Percentiles rank a stretch among this genome's conserved stretches.
phyloP scores from a whole-genome alignment of 2,113 vertebrate genomes.

The Dipodomys stephensi region DNA sequence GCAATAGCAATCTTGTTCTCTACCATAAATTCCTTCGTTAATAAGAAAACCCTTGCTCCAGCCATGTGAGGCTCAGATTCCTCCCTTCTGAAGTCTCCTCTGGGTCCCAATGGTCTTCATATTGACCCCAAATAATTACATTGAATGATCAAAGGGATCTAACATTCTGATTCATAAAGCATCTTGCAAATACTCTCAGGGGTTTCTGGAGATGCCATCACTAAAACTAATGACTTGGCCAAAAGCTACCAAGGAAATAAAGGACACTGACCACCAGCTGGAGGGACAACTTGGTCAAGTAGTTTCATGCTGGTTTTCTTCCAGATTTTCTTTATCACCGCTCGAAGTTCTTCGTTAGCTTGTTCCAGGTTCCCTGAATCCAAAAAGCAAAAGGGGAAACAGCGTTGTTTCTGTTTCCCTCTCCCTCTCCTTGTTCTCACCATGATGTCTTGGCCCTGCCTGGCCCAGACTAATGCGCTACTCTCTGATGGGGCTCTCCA shows the following conservation, averaged over 20 bases:
- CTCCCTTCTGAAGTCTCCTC: slow-evolving; percentile 4
- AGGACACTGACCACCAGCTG: slow-evolving; percentile 96
- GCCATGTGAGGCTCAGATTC: background rate
- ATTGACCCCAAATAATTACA: background rate
- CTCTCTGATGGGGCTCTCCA: rapidly evolving
- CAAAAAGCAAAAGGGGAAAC: background rate
- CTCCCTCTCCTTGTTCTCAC: background rate
- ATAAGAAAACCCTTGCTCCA: background rate
- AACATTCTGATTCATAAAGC: background rate
- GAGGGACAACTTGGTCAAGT: slow-evolving; percentile 98
- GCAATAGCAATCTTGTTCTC: background rate
- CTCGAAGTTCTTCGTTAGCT: slow-evolving; percentile 98
- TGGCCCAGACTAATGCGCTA: background rate
- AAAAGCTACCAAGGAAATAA: slow-evolving; percentile 65
- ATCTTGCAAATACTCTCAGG: background rate
- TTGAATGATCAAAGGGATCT: background rate
- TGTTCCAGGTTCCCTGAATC: slow-evolving; percentile 96
- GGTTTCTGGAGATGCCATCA: background rate
- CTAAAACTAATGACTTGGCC: background rate
- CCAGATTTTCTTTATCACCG: slow-evolving; percentile 99
- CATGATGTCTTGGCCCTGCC: background rate
- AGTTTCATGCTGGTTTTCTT: slow-evolving; percentile 99
- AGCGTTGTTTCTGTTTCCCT: background rate
- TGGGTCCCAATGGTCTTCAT: background rate
- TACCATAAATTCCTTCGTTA: background rate